phyloP scores from a whole-genome alignment of 1,140 invertebrate genomes.

The Zophobas atratus region DNA sequence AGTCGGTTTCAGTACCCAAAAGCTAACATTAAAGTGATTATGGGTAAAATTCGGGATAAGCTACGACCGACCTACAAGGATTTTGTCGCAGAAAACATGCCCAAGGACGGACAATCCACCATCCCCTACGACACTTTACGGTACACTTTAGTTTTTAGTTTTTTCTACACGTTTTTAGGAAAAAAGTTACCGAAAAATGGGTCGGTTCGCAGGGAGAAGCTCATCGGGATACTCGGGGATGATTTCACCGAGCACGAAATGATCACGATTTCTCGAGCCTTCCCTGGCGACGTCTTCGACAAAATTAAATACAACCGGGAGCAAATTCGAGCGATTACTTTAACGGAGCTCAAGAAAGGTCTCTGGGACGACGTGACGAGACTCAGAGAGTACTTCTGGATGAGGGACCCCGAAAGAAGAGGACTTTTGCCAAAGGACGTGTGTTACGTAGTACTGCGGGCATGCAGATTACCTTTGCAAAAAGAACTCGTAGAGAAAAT shows the following conservation, averaged over 20 bases:
- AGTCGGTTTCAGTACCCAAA: constrained; percentile 76
- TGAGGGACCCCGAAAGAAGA: constrained; percentile 73
- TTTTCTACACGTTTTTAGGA: neutral
- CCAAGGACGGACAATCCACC: constrained; percentile 67
- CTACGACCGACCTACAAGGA: constrained; percentile 79
- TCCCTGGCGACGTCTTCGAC: neutral
- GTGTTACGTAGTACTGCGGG: constrained; percentile 76
- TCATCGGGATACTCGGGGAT: constrained; percentile 70
- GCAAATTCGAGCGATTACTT: constrained; percentile 70
- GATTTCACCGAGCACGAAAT: constrained; percentile 85
- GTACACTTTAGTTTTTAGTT: constrained; percentile 47
- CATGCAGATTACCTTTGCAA: constrained; percentile 77
- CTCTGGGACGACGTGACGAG: constrained; percentile 80
- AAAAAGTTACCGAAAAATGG: neutral
- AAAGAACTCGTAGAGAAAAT: constrained; percentile 78
- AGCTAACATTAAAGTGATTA: constrained; percentile 78
- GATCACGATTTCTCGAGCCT: constrained; percentile 73
- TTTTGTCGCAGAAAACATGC: constrained; percentile 79
- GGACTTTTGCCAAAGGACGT: constrained; percentile 73
- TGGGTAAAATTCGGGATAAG: constrained; percentile 78
- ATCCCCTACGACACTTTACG: constrained; percentile 63
- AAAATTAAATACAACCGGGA: constrained; percentile 4
- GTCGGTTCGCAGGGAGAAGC: constrained; percentile 55
- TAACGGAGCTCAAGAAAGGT: constrained; percentile 77
- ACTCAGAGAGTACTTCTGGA: constrained; percentile 76